Base-by-base conservation (phyloP, 1,140 invertebrate species). In the Papilio polytes region DNA sequence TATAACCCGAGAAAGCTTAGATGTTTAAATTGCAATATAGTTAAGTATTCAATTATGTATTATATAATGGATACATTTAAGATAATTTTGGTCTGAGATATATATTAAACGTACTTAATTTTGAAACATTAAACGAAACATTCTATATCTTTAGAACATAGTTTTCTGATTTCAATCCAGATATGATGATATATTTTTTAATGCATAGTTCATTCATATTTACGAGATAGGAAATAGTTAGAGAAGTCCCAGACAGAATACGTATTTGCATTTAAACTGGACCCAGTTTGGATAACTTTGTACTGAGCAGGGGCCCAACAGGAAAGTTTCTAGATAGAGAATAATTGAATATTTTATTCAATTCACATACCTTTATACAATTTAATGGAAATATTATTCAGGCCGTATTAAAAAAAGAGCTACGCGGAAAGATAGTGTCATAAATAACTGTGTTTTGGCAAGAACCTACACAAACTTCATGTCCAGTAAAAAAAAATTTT, bases 191-290 rank as follows among this genome's bases (percentile, higher is more conserved):
- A 36, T 70, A 1, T 63, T 63, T 13, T 22, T 63, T 63, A 22
- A 51, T 51, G 18, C 59, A 22, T 63, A 36, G 4, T 73, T 41
- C 18, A 46, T 74, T n/a, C 9, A 22, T 74, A 73, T 46, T 44
- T 48, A 51, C 41, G 81, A 80, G 76, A 81, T 66, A 74, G 73
- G 72, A 81, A 78, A 56, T 74, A 81, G 56, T 83, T 59, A 76
- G 51, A 63, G 56, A 78, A 31, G 53, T 22, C 44, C 78, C 73
- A 10, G 77, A 48, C 79, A 77, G 84, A 86, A 88, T 85, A 74
- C 76, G 81, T 78, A 89, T 92, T 91, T 90, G 85, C 85, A 89
- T 92, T 89, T 88, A 85, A 88, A 90, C 87, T 83, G 85, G 80
- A 90, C 85, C 80, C 77, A 82, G 84, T 89, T 87, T 56, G 80